These are phyloP conservation scores for Pomacea maculata DNA, from an alignment of 1,140 invertebrate species.

Conservation along the genomic window DNA sequence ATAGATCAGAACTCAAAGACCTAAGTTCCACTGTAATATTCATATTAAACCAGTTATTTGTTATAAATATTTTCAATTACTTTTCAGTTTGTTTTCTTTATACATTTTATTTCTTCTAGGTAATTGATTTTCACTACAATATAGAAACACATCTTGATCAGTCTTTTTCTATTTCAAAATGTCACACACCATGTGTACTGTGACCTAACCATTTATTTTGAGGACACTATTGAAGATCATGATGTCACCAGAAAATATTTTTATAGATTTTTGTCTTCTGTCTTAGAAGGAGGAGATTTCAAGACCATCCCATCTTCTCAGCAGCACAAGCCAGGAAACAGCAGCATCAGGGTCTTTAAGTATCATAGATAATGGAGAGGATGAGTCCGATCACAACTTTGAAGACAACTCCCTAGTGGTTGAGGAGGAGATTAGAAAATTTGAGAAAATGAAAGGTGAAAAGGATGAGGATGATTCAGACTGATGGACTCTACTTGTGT, in stretches of 20 bases:
- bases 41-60: too few relatives aligned
- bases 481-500: too few relatives aligned
- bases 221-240: background rate
- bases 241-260: background rate
- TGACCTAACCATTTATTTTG: background rate
- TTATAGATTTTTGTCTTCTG: background rate
- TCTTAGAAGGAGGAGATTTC: slow-evolving; percentile 15
- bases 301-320: background rate
- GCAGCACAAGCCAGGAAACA: background rate
- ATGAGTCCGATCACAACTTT: background rate
- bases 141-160: background rate
- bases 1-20: too few relatives aligned
- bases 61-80: too few relatives aligned
- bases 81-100: background rate
- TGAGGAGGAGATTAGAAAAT: slow-evolving; percentile 12
- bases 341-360: slow-evolving; percentile 1
- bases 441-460: slow-evolving; percentile 11
- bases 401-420: slow-evolving; percentile 14
- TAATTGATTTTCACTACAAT: background rate
- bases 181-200: background rate
- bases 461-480: slow-evolving; percentile 12
- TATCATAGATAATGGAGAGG: background rate
- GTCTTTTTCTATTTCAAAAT: background rate
- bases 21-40: too few relatives aligned
- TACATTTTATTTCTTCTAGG: background rate